Percentiles rank a stretch among this genome's conserved stretches.
Conservation (phyloP, 2,797 vertebrate species). For the Trachurus trachurus region DNA sequence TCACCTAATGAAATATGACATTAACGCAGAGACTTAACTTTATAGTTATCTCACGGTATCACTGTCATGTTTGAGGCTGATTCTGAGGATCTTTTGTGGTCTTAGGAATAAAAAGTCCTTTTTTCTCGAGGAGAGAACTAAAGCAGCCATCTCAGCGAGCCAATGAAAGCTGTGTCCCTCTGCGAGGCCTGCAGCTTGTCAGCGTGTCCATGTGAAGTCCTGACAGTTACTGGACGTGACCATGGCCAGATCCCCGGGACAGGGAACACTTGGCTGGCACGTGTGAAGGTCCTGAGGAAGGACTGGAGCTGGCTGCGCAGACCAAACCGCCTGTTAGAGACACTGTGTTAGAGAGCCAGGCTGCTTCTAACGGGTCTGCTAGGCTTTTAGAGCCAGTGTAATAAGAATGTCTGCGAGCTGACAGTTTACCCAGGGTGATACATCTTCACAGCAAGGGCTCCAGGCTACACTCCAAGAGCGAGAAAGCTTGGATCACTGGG, state of each 20-base stretch:
- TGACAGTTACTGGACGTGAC: slow-evolving; percentile 59
- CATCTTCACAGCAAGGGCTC: slow-evolving; percentile 60
- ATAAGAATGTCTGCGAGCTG: slow-evolving; percentile 69
- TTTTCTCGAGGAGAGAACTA: slow-evolving; percentile 8
- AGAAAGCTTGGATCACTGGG: slow-evolving; percentile 44
- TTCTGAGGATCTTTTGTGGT: slow-evolving; percentile 9
- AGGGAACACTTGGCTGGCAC: slow-evolving; percentile 52
- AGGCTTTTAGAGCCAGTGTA: slow-evolving; percentile 64
- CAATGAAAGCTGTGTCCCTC: slow-evolving; percentile 35
- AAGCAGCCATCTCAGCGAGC: slow-evolving; percentile 11
- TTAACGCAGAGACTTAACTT: background rate
- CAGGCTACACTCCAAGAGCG: slow-evolving; percentile 62
- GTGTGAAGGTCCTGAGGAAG: slow-evolving; percentile 48
- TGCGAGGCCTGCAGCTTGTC: slow-evolving; percentile 27
- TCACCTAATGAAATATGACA: slow-evolving; percentile 30
- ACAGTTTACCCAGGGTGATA: slow-evolving; percentile 67
- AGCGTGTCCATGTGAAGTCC: slow-evolving; percentile 39
- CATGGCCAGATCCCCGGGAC: slow-evolving; percentile 52
- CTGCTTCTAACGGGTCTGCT: slow-evolving; percentile 56
- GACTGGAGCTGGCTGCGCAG: slow-evolving; percentile 37
- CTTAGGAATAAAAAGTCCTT: slow-evolving; percentile 15
- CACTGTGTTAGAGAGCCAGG: slow-evolving; percentile 50
- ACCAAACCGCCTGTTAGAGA: slow-evolving; percentile 47
- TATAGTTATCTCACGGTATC: background rate
- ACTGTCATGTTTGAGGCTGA: background rate